These are phyloP conservation scores for Pao palembangensis DNA, from an alignment of 2,113 vertebrate genomes.

Conservation along the genomic window DNA sequence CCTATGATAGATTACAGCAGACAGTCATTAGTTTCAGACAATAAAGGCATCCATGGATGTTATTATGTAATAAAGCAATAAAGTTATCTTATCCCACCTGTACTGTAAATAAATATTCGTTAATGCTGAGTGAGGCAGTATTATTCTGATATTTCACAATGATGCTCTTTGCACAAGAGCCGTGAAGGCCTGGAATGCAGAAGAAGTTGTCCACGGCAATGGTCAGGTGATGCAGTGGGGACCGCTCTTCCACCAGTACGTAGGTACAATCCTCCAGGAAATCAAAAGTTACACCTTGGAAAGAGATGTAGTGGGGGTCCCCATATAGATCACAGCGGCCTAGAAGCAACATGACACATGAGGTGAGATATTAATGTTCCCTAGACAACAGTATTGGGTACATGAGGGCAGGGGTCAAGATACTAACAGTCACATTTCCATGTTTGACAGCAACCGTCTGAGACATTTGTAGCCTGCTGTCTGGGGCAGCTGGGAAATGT, in stretches of 20 bases:
- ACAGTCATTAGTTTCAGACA: background rate
- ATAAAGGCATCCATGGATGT: background rate
- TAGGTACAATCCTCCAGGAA: slow-evolving; percentile 70
- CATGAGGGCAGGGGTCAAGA: background rate
- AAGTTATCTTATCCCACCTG: slow-evolving; percentile 42
- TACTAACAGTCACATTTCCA: slow-evolving; percentile 74
- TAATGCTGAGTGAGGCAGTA: slow-evolving; percentile 48
- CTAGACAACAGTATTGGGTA: background rate
- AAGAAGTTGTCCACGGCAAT: slow-evolving; percentile 70
- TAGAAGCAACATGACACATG: slow-evolving; percentile 13
- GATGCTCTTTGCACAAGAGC: slow-evolving; percentile 64
- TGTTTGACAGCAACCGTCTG: slow-evolving; percentile 64
- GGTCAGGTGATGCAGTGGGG: slow-evolving; percentile 48
- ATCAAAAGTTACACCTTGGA: slow-evolving; percentile 54
- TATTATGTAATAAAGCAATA: too few relatives aligned
- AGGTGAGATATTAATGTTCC: background rate
- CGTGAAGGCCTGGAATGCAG: slow-evolving; percentile 1
- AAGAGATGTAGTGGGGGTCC: slow-evolving; percentile 76
- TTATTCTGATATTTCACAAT: slow-evolving; percentile 59
- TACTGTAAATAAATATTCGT: background rate
- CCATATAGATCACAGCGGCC: slow-evolving; percentile 73
- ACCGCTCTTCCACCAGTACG: slow-evolving; percentile 67
- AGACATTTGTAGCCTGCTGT: slow-evolving; percentile 29
- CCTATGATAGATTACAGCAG: slow-evolving; percentile 45
- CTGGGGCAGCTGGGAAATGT: slow-evolving; percentile 55